Conservation (phyloP, 2,797 vertebrate species). For the Onychomys torridus region DNA sequence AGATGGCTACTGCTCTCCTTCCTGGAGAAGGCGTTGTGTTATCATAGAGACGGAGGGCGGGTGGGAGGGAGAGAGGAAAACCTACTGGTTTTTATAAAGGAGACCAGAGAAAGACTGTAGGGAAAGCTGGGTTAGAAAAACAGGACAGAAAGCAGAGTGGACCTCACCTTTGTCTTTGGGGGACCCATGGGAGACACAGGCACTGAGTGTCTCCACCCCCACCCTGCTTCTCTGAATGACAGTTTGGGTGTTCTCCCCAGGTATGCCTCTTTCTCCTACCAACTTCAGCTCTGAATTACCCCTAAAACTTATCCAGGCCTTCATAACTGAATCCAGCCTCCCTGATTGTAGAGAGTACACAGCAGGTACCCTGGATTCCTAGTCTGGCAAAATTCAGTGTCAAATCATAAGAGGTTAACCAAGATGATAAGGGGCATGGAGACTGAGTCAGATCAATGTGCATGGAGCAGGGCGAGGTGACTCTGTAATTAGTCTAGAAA, state of each 20-base stretch:
- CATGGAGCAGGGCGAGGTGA: too few relatives aligned
- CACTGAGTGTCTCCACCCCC: not conserved
- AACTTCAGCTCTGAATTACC: not conserved
- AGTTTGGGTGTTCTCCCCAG: not conserved
- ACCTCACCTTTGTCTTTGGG: not conserved
- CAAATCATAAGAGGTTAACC: not conserved
- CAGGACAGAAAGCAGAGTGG: not conserved
- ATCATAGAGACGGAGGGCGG: not conserved
- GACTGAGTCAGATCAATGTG: not conserved
- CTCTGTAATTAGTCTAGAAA: not conserved
- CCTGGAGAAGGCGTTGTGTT: rapidly evolving
- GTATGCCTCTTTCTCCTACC: not conserved
- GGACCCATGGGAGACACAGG: not conserved
- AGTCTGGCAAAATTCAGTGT: not conserved
- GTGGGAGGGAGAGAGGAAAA: not conserved
- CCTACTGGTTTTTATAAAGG: not conserved
- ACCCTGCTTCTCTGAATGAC: not conserved
- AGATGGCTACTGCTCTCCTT: not conserved
- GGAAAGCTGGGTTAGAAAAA: not conserved
- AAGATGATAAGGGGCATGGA: not conserved
- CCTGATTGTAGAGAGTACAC: not conserved
- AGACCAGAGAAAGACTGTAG: not conserved
- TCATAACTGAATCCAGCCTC: not conserved
- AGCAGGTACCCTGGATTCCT: not conserved
- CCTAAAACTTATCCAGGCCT: not conserved